Conservation (phyloP, 2,113 vertebrate species). For the Megaceryle maxima region DNA sequence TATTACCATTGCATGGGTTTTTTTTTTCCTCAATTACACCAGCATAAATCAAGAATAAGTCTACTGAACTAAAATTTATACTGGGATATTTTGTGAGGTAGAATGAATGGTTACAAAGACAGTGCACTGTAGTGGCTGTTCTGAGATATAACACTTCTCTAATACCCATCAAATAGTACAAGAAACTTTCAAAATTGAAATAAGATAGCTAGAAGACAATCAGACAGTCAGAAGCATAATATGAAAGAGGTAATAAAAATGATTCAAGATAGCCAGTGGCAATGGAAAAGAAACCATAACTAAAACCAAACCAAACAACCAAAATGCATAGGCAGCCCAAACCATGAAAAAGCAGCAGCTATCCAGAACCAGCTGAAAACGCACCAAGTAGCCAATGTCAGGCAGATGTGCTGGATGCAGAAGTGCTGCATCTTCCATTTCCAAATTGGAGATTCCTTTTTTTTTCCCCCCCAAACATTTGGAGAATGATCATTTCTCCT, state of each 20-base stretch:
- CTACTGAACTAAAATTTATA: not conserved
- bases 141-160: not conserved
- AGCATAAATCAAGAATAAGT: not conserved
- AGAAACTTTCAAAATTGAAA: not conserved
- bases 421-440: not conserved
- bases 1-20: not conserved
- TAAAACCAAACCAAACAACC: not conserved
- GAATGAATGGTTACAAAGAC: not conserved
- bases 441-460: not conserved
- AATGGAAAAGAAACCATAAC: not conserved
- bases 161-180: not conserved
- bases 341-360: not conserved
- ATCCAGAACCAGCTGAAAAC: not conserved
- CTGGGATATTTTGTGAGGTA: not conserved
- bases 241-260: not conserved
- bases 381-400: not conserved
- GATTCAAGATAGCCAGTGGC: not conserved
- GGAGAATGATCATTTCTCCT: not conserved
- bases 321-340: not conserved
- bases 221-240: not conserved
- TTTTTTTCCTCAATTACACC: not conserved
- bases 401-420: not conserved
- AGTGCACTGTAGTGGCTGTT: not conserved
- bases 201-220: not conserved
- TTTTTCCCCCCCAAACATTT: not conserved